Base-by-base conservation (phyloP, 2,113 vertebrate species). In the Montifringilla adamsi region DNA sequence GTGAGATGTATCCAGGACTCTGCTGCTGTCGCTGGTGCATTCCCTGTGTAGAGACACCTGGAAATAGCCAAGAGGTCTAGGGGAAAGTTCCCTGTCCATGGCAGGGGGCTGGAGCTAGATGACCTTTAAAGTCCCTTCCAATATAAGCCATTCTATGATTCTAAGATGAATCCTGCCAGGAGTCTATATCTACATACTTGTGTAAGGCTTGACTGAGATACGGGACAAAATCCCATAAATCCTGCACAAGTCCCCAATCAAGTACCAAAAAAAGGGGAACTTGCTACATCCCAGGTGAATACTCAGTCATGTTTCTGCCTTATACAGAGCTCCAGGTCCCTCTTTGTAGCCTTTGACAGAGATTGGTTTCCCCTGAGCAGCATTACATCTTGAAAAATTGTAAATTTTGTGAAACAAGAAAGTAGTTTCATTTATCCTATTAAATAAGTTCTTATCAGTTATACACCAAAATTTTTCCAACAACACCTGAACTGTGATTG, bases 121-220 rank as follows among this genome's bases (percentile, higher is more conserved):
- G 44, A 20, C 20, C 33, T n/a, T 21, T 39, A 30, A 67, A 23
- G 23, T 67, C 33, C 28, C 15, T 60, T 60, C 33, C 28, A 67
- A 23, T 23, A 27, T 23, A 74, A 74, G 67, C 33, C 23, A 20
- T 66, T 59, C 52, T 52, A 0, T 52, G 52, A 59, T 30, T 50
- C 33, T 66, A 18, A 88, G 27, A 33, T n/a, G 13, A 58, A 72
- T 35, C 58, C n/a, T 67, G 4, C 53, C n/a, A 67, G 52, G 26
- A 46, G 6, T 19, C 18, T n/a, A 5, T 0, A 1, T 33, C 15
- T 31, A 7, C 0, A 1, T 27, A n/a, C 16, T 62, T 0, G 0
- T 43, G 26, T 28, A 35, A 80, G n/a, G 33, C 27, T 55, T 60
- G 33, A 30, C 56, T 80, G 63, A 74, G 37, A 6, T 50, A 50